phyloP scores from a whole-genome alignment of 2,113 vertebrate genomes.

The Natator depressus region DNA sequence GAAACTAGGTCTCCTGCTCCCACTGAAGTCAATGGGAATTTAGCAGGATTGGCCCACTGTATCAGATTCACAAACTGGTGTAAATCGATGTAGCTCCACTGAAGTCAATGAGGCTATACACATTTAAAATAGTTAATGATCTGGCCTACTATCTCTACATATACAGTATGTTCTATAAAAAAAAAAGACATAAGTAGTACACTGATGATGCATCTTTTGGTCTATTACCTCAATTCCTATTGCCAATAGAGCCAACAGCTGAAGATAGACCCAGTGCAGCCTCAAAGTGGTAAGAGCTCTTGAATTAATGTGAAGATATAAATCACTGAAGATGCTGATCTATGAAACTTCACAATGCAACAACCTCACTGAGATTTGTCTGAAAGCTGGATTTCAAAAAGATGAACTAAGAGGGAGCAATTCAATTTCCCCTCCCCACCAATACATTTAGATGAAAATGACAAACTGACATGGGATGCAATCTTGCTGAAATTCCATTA shows the following conservation, averaged over 20 bases:
- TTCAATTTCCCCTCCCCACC: neutral
- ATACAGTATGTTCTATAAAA: slow-evolving; percentile 4
- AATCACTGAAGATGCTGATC: slow-evolving; percentile 49
- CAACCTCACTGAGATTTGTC: slow-evolving; percentile 26
- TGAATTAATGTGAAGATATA: slow-evolving; percentile 34
- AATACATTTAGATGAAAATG: slow-evolving; percentile 7
- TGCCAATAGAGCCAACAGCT: slow-evolving; percentile 18
- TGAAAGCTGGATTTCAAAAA: slow-evolving; percentile 25
- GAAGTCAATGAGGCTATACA: slow-evolving; percentile 9
- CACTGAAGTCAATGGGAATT: slow-evolving; percentile 12
- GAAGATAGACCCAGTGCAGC: neutral
- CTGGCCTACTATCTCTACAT: neutral
- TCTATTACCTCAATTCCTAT: neutral
- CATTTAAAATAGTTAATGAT: slow-evolving; percentile 16
- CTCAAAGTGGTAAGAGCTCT: slow-evolving; percentile 7
- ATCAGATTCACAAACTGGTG: neutral
- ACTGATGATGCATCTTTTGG: slow-evolving; percentile 15
- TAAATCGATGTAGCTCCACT: neutral
- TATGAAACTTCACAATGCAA: slow-evolving; percentile 33
- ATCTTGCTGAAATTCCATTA: neutral
- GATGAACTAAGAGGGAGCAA: neutral
- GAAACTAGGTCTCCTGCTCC: neutral
- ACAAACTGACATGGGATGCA: neutral
- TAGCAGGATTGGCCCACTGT: neutral
- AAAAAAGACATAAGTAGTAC: slow-evolving; percentile 37